Conservation (phyloP, 1,140 invertebrate genomes). For the Drosophila virilis region DNA sequence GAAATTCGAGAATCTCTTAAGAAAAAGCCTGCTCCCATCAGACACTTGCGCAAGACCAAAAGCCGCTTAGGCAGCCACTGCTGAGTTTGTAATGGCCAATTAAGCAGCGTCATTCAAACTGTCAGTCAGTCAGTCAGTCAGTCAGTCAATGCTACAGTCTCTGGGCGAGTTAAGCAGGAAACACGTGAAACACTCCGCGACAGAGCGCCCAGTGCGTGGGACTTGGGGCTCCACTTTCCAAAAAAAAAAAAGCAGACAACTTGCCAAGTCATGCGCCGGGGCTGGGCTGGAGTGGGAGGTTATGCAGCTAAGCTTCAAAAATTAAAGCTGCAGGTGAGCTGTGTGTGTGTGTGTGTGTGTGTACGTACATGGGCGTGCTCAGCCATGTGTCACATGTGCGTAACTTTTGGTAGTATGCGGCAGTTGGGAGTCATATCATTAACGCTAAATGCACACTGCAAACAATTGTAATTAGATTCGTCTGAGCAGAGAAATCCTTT, state of each 20-base stretch:
- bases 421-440: constrained; percentile 58
- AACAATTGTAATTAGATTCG: constrained; percentile 70
- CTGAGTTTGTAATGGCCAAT: constrained; percentile 71
- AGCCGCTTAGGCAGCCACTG: constrained; percentile 30
- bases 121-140: constrained; percentile 38
- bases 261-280: constrained; percentile 65
- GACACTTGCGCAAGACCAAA: constrained; percentile 60
- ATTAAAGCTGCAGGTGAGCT: constrained; percentile 54
- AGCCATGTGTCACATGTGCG: constrained; percentile 56
- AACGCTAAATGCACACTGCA: constrained; percentile 73
- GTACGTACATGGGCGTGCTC: constrained; percentile 30
- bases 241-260: constrained; percentile 14
- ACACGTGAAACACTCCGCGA: constrained; percentile 35
- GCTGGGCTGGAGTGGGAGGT: constrained; percentile 33
- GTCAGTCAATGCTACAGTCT: constrained; percentile 37
- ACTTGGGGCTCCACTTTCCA: constrained; percentile 57
- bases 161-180: constrained; percentile 53
- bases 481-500: constrained; percentile 45
- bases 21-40: not conserved
- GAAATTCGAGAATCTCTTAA: constrained; percentile 59
- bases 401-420: constrained; percentile 41
- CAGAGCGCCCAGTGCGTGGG: constrained; percentile 65
- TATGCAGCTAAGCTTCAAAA: constrained; percentile 41
- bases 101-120: constrained; percentile 65
- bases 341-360: constrained; percentile 7